These are phyloP conservation scores for Punctoribates punctum DNA, from an alignment of 2,888 invertebrate genomes.

Conservation along the genomic window DNA sequence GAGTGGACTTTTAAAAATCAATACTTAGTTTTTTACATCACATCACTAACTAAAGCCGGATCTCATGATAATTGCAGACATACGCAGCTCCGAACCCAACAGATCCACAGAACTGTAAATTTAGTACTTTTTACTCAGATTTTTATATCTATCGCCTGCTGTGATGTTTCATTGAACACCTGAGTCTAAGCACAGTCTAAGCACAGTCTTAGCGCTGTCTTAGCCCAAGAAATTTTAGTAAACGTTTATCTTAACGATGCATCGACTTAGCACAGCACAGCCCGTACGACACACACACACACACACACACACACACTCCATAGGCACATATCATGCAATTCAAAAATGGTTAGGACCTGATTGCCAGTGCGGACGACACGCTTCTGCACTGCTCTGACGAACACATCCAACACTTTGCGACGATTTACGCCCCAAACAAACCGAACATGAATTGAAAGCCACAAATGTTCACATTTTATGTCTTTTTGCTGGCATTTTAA, in stretches of 20 bases:
- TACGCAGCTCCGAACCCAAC: neutral
- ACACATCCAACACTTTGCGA: neutral
- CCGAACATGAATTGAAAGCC: neutral
- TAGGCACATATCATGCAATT: neutral
- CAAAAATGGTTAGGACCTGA: slow-evolving; percentile 6
- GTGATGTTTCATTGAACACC: slow-evolving; percentile 35
- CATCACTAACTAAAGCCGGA: slow-evolving; percentile 31
- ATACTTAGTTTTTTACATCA: slow-evolving; percentile 17
- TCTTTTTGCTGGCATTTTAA: slow-evolving; percentile 18
- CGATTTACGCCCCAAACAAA: slow-evolving; percentile 11
- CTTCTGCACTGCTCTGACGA: neutral
- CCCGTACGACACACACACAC: neutral
- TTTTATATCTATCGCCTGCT: slow-evolving; percentile 21
- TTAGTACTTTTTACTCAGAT: slow-evolving; percentile 24
- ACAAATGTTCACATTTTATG: slow-evolving; percentile 11
- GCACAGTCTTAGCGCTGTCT: too few species aligned
- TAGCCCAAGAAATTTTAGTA: slow-evolving; percentile 4
- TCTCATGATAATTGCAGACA: slow-evolving; percentile 27
- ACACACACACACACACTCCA: neutral
- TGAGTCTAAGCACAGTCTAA: neutral
- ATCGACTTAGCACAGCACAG: neutral
- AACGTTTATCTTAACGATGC: slow-evolving; percentile 30
- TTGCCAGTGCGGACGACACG: slow-evolving; percentile 11
- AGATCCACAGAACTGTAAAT: slow-evolving; percentile 27
- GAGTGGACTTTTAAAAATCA: slow-evolving; percentile 33